These are phyloP conservation scores for Lanistes nyassanus DNA, from an alignment of 1,140 invertebrate genomes.

Conservation along the genomic window DNA sequence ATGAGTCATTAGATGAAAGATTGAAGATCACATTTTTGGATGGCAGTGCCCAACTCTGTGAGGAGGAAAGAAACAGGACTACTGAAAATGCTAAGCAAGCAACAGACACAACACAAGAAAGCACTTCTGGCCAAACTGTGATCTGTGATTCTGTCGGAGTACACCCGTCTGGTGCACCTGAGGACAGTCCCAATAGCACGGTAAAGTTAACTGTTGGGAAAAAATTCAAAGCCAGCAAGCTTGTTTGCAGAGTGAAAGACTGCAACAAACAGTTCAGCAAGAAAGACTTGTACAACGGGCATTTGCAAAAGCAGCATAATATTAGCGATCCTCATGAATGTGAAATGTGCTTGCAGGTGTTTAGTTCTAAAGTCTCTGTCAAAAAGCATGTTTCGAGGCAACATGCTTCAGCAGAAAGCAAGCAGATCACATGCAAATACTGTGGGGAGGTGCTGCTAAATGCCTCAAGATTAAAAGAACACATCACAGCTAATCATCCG, in stretches of 20 bases:
- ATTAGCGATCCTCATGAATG: neutral
- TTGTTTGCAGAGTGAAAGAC: neutral
- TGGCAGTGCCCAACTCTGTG: too few species aligned
- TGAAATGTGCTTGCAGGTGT: neutral
- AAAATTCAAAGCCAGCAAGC: too few species aligned
- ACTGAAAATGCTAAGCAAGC: too few species aligned
- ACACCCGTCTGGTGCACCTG: too few species aligned
- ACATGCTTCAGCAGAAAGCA: neutral
- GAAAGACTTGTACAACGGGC: neutral
- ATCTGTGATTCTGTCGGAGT: too few species aligned
- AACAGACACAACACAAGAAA: too few species aligned
- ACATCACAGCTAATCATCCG: slow-evolving; percentile 14
- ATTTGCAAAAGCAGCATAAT: neutral
- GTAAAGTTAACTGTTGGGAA: too few species aligned
- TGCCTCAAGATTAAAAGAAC: neutral
- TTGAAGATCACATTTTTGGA: too few species aligned
- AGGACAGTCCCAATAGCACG: too few species aligned
- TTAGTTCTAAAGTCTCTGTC: neutral
- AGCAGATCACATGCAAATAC: slow-evolving; percentile 1
- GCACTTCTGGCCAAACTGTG: too few species aligned
- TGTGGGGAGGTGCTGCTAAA: neutral
- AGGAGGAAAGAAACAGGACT: too few species aligned
- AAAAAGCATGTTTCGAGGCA: slow-evolving; percentile 3
- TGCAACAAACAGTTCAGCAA: neutral
- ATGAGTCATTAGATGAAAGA: too few species aligned